Percentiles rank a stretch among this genome's conserved stretches.
Conservation (phyloP, 2,888 invertebrate genomes). For the Drosophila sordidapex region DNA sequence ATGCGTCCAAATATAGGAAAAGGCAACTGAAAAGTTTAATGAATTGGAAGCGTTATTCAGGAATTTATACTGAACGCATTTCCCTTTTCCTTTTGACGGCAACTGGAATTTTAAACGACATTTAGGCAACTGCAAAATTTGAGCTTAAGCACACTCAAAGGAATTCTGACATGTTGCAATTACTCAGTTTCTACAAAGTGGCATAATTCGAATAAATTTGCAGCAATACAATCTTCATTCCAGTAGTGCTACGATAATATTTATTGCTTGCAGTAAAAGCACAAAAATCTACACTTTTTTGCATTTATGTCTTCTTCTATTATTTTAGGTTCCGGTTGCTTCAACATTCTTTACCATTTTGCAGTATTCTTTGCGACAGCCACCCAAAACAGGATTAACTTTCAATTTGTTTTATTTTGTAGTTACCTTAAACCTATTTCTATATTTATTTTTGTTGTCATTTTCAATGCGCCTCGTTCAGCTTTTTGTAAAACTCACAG, state of each 20-base stretch:
- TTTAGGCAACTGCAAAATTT: conserved; percentile 26
- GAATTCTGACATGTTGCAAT: conserved; percentile 3
- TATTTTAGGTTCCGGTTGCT: neutral
- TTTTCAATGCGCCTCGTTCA: neutral
- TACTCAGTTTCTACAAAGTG: conserved; percentile 17
- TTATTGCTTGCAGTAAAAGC: neutral
- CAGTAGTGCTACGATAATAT: neutral
- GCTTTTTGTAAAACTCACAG: neutral
- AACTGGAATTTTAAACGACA: conserved; percentile 39
- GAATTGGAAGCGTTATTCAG: conserved; percentile 62
- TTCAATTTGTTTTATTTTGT: neutral
- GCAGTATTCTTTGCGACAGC: neutral
- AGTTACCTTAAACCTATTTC: neutral
- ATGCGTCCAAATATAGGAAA: conserved; percentile 34
- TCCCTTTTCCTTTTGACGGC: conserved; percentile 19
- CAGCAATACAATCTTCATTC: neutral
- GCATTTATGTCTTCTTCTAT: neutral
- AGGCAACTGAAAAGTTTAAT: conserved; percentile 60
- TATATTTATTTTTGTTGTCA: neutral
- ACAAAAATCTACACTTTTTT: neutral
- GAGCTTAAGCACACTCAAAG: conserved; percentile 1
- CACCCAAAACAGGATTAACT: neutral
- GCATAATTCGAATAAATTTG: conserved; percentile 10
- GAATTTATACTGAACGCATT: conserved; percentile 45
- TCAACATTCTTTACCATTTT: neutral